A percentile compares a stretch with the other conserved stretches of the same genome.
These are phyloP conservation scores for Lycaon pictus DNA, from an alignment of 2,113 vertebrate genomes.

Conservation along the genomic window DNA sequence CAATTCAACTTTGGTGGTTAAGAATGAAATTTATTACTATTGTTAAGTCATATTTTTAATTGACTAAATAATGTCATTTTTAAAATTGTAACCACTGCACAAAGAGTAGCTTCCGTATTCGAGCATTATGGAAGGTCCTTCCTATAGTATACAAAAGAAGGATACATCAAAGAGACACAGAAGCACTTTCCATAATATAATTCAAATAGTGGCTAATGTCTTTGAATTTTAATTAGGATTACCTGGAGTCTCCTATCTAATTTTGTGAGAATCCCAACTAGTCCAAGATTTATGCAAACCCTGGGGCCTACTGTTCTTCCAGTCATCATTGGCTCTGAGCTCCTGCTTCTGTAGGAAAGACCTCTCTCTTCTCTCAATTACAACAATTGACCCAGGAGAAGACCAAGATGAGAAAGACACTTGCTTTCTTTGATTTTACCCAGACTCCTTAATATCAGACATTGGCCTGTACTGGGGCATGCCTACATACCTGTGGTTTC, in stretches of 20 bases:
- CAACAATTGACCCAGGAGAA: background rate
- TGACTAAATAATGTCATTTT: background rate
- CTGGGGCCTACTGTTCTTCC: background rate
- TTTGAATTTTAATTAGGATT: background rate
- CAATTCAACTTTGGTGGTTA: background rate
- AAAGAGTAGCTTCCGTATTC: background rate
- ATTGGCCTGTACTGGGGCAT: background rate
- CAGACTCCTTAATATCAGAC: background rate
- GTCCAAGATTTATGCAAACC: background rate
- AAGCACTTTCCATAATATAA: background rate
- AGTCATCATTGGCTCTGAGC: background rate
- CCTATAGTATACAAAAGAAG: background rate
- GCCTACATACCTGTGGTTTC: background rate
- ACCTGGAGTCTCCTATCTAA: background rate
- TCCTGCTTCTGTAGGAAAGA: background rate
- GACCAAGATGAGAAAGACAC: background rate
- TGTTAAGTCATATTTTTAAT: background rate
- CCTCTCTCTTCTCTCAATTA: background rate
- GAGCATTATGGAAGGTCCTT: background rate
- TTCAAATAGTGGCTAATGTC: background rate
- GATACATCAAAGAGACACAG: no score
- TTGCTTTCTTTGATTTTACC: background rate
- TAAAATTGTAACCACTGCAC: background rate
- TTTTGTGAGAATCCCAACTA: background rate
- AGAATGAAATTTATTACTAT: background rate